These are phyloP conservation scores for Etheostoma cragini DNA, from an alignment of 2,113 vertebrate genomes.

Conservation along the genomic window DNA sequence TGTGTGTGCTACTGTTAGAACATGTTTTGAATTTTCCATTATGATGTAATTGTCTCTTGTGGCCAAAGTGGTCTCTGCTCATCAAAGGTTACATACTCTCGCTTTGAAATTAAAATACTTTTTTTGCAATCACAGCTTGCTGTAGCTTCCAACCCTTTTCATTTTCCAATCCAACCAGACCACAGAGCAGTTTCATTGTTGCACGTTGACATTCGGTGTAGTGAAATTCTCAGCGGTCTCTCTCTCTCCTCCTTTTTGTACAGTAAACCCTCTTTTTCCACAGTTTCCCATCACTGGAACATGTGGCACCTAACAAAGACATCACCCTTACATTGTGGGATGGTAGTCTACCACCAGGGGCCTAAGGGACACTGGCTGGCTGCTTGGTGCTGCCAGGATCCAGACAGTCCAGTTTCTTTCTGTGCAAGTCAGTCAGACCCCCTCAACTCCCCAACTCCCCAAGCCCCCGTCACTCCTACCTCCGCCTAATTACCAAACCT, in stretches of 20 bases:
- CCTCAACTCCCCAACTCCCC: constrained; percentile 78
- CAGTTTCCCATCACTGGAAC: constrained; percentile 49
- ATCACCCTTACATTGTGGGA: constrained; percentile 75
- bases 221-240: constrained; percentile 58
- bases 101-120: background rate
- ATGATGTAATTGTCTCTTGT: background rate
- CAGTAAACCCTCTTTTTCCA: constrained; percentile 40
- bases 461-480: constrained; percentile 79
- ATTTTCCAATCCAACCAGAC: constrained; percentile 14
- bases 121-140: background rate
- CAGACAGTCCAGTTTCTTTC: constrained; percentile 79
- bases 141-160: constrained; percentile 18
- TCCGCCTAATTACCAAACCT: constrained; percentile 85
- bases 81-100: background rate
- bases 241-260: background rate
- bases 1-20: background rate
- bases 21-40: background rate
- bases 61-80: background rate
- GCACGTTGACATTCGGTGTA: constrained; percentile 35
- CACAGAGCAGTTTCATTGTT: constrained; percentile 25
- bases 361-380: constrained; percentile 79
- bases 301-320: constrained; percentile 81
- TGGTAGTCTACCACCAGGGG: constrained; percentile 72
- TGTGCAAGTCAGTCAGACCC: constrained; percentile 77
- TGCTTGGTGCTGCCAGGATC: constrained; percentile 77